Evolutionary conservation across 2,113 vertebrate species (phyloP), one percentile per base, ranked within the genome.

Genomic region (Pluvianellus socialis): DNA sequence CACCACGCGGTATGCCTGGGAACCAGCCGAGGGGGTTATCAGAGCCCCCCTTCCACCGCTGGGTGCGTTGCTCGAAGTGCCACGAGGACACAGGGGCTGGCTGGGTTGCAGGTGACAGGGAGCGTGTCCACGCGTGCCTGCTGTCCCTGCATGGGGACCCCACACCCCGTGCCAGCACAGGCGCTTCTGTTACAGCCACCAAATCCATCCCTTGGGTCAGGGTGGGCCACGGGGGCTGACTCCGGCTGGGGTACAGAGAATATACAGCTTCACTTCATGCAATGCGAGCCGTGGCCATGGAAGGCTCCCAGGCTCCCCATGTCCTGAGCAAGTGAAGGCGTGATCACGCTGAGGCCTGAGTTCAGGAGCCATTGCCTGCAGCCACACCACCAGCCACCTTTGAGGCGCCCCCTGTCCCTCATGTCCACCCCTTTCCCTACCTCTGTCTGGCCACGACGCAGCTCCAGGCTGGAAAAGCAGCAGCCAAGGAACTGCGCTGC

Each of bases 221-320:
- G 22, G 19, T 58, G 10, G 22, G 45, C 49, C 55, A 28, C 1
- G 2, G 40, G 35, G 33, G 2, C 42, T 2, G 4, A 3, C 5
- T 52, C n/a, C 18, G 61, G 9, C 45, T 47, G 14, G 12, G 4
- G 3, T 62, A 33, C 68, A 92, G 27, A 81, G 33, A 15, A 52
- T 33, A 9, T n/a, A 24, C 27, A 28, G 35, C 40, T 40, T 61
- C 10, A 12, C 58, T 62, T 33, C 40, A 19, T 30, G 30, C 74
- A 84, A 26, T 1, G 1, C 0, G 0, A 82, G 6, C 24, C 62
- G 42, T 1, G 8, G 35, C 26, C 9, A 1, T 23, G 24, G 38
- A 16, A 20, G 4, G 23, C 7, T 75, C 32, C 42, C 38, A 50
- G 40, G 22, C 0, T 3, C 16, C 68, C n/a, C 42, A 3, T 10